A percentile compares a stretch with the other conserved stretches of the same genome.
phyloP scores from a whole-genome alignment of 2,113 vertebrate genomes.

The Climacteris rufus region DNA sequence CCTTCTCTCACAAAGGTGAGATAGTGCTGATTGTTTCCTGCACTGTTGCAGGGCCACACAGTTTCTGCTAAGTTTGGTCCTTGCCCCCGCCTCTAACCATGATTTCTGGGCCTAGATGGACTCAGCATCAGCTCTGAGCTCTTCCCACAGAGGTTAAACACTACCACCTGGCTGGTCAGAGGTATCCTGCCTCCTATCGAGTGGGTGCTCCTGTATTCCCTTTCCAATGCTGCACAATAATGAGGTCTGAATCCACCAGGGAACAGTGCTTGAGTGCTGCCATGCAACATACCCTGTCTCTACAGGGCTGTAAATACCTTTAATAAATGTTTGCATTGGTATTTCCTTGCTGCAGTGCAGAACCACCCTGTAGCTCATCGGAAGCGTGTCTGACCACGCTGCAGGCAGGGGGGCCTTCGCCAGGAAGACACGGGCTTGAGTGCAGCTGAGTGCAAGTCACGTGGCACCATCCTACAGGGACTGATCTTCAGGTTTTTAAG shows the following conservation, averaged over 20 bases:
- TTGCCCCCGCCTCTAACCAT: background rate
- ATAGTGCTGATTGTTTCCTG: background rate
- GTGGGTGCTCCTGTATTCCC: background rate
- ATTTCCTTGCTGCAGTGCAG: background rate
- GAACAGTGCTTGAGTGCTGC: background rate
- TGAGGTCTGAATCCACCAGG: background rate
- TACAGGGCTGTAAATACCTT: background rate
- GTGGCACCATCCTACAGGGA: background rate
- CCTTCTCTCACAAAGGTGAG: background rate
- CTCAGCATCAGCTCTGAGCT: background rate
- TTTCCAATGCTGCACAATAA: background rate
- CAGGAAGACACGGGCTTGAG: background rate
- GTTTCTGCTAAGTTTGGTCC: background rate
- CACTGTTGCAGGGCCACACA: accelerated
- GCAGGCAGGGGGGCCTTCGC: background rate
- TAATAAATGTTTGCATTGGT: background rate
- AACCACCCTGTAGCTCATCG: background rate
- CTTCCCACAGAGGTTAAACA: background rate
- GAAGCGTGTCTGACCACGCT: background rate
- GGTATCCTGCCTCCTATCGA: background rate
- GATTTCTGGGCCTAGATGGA: background rate
- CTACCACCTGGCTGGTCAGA: background rate
- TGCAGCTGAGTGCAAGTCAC: background rate
- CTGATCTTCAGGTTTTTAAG: background rate
- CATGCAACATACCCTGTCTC: background rate